Evolutionary conservation across 1,140 invertebrate species (phyloP).

Genomic region (Hylyphantes graminicola): DNA sequence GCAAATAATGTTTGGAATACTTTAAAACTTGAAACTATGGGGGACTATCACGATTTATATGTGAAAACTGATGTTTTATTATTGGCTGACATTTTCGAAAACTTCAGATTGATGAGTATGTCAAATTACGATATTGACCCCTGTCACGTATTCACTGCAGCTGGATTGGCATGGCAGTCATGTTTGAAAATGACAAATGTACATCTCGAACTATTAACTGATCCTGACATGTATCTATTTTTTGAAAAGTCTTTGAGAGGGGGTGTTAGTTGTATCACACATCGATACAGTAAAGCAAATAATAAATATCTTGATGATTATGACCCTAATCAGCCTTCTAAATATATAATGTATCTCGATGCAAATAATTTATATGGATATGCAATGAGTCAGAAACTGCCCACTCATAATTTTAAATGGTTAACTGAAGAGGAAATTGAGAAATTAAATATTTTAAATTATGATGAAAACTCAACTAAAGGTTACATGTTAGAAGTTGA

Average conservation of each 20-base stretch:
- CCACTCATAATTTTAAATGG: slow-evolving; percentile 54
- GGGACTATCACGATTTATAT: slow-evolving; percentile 23
- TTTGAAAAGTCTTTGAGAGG: slow-evolving; percentile 21
- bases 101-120: slow-evolving; percentile 1
- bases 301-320: slow-evolving; percentile 16
- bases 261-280: background rate
- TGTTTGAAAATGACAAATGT: background rate
- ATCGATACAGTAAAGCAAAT: background rate
- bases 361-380: slow-evolving; percentile 63
- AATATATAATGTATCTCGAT: slow-evolving; percentile 64
- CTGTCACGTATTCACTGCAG: background rate
- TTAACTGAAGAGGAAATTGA: background rate
- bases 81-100: slow-evolving; percentile 15
- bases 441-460: background rate
- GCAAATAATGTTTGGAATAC: background rate
- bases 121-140: slow-evolving; percentile 1
- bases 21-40: background rate
- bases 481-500: slow-evolving; percentile 64
- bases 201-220: slow-evolving; percentile 16
- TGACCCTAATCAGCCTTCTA: background rate
- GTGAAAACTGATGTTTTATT: slow-evolving; percentile 1
- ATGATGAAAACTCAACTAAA: slow-evolving; percentile 22
- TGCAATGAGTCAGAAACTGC: slow-evolving; percentile 56
- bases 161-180: background rate
- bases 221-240: slow-evolving; percentile 24